phyloP scores from a whole-genome alignment of 2,888 invertebrate genomes.

The Agrochola litura region DNA sequence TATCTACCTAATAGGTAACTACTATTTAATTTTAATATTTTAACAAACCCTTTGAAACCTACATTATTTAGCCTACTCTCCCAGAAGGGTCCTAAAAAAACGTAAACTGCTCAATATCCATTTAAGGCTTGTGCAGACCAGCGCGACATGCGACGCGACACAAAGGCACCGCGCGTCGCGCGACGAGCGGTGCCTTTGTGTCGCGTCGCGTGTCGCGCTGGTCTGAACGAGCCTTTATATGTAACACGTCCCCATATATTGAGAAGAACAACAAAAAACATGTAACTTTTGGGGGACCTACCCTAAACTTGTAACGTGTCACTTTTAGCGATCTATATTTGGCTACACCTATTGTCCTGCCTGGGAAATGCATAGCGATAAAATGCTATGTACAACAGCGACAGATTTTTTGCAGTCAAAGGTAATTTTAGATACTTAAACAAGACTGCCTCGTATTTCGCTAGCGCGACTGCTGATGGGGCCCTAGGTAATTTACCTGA shows the following conservation, averaged over 20 bases:
- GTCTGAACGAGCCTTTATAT: too few relatives aligned
- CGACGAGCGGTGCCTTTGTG: too few relatives aligned
- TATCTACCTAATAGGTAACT: background rate
- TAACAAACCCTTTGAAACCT: background rate
- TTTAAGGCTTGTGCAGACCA: too few relatives aligned
- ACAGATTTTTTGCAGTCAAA: too few relatives aligned
- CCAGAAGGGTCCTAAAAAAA: background rate
- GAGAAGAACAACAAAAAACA: slow-evolving; percentile 19
- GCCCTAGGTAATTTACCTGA: too few relatives aligned
- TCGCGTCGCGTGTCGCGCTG: too few relatives aligned
- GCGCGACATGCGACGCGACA: too few relatives aligned
- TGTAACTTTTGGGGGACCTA: slow-evolving; percentile 10
- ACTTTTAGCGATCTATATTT: slow-evolving; percentile 45
- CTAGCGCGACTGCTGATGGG: too few relatives aligned
- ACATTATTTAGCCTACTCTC: background rate
- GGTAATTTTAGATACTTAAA: too few relatives aligned
- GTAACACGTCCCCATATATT: slow-evolving; percentile 20
- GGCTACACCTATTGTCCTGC: slow-evolving; percentile 3
- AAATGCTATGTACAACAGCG: background rate
- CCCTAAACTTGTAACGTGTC: slow-evolving; percentile 41
- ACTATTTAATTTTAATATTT: background rate
- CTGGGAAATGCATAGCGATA: background rate
- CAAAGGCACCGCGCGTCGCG: too few relatives aligned
- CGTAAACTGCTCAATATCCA: slow-evolving; percentile 10
- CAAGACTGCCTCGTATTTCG: too few relatives aligned